A percentile compares a stretch with the other conserved stretches of the same genome.
phyloP scores from a whole-genome alignment of 2,888 invertebrate genomes.

The Rhopalosiphum nymphaeae region DNA sequence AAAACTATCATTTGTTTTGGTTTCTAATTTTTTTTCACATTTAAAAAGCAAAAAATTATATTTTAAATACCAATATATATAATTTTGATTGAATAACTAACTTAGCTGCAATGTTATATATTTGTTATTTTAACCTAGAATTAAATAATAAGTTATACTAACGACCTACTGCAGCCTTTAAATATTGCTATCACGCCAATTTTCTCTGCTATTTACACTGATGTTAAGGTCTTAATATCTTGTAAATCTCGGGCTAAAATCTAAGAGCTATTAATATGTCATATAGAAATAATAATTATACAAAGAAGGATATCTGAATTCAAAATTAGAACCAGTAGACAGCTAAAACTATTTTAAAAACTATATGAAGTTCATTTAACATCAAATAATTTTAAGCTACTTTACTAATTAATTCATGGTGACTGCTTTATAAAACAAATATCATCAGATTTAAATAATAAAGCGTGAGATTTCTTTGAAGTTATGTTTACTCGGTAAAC shows the following conservation, averaged over 20 bases:
- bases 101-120: background rate
- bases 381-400: background rate
- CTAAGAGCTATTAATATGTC: slow-evolving; percentile 22
- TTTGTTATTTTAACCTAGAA: background rate
- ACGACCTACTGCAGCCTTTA: background rate
- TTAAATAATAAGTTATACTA: background rate
- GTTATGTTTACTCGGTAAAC: background rate
- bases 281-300: slow-evolving; percentile 27
- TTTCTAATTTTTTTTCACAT: background rate
- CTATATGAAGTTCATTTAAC: slow-evolving; percentile 14
- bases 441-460: slow-evolving; percentile 1
- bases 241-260: slow-evolving; percentile 38
- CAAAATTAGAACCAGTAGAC: slow-evolving; percentile 41
- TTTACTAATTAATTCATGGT: slow-evolving; percentile 9
- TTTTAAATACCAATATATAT: background rate
- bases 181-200: slow-evolving; percentile 9
- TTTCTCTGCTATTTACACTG: background rate
- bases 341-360: slow-evolving; percentile 35
- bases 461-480: background rate
- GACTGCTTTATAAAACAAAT: background rate
- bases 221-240: background rate
- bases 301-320: slow-evolving; percentile 30
- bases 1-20: background rate
- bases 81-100: background rate
- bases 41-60: background rate